phyloP scores from a whole-genome alignment of 1,140 invertebrate genomes.

The Nymphalis io region DNA sequence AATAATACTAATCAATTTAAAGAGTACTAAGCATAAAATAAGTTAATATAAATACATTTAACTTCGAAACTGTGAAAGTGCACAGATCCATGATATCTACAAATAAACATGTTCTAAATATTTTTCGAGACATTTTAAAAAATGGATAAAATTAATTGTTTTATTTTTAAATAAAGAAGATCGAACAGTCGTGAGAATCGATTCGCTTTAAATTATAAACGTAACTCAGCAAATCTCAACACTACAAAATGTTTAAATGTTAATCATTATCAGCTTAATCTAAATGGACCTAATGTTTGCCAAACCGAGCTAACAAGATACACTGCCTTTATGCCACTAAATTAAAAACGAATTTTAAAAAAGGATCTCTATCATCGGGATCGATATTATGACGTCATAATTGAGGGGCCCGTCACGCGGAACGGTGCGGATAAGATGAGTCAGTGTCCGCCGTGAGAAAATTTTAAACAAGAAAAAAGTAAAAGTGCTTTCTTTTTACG shows the following conservation, averaged over 20 bases:
- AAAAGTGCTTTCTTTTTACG: slow-evolving; percentile 74
- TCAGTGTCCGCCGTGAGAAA: slow-evolving; percentile 64
- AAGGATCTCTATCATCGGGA: slow-evolving; percentile 39
- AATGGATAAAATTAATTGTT: not conserved
- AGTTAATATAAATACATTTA: not conserved
- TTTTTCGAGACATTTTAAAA: not conserved
- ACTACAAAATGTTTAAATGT: slow-evolving; percentile 44
- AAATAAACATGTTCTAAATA: too few species aligned
- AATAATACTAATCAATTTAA: too few species aligned
- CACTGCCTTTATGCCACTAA: slow-evolving; percentile 58
- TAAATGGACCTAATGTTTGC: slow-evolving; percentile 50
- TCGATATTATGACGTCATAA: slow-evolving; percentile 68
- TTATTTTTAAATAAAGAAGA: slow-evolving; percentile 1
- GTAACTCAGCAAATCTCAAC: slow-evolving; percentile 22
- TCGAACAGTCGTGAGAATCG: slow-evolving; percentile 9
- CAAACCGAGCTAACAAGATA: slow-evolving; percentile 57
- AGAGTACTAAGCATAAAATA: too few species aligned
- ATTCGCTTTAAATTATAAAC: slow-evolving; percentile 22
- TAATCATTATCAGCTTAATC: slow-evolving; percentile 43
- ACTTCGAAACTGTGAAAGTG: too few species aligned
- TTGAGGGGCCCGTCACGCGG: slow-evolving; percentile 55
- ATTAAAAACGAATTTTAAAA: slow-evolving; percentile 56
- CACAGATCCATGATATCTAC: too few species aligned
- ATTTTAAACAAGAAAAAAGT: slow-evolving; percentile 66
- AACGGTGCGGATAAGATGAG: slow-evolving; percentile 46